Base-by-base conservation (phyloP, 2,113 vertebrate species). In the Marmota monax region DNA sequence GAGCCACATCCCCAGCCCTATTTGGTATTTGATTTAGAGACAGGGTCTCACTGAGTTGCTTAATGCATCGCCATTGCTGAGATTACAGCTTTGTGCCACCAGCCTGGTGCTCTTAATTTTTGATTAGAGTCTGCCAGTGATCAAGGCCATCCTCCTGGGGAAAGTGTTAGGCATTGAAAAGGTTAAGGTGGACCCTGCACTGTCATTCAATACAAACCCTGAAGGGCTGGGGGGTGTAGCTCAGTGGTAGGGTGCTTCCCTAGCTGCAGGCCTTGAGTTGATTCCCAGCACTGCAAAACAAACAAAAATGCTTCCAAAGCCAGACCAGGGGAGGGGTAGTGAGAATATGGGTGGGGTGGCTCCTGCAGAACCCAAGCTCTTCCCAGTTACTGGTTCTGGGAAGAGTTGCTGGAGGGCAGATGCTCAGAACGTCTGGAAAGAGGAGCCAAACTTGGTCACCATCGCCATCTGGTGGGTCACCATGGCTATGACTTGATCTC, bases 401-500 rank as follows among this genome's bases (percentile, higher is more conserved):
- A 27, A 39, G 42, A 25, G 37, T 7, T 11, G 45, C 1, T 0
- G 53, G 29, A 34, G 58, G 65, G 29, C 42, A 3, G 7, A 22
- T 13, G 25, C n/a, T 1, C 4, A 3, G 61, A 63, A 32, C 65
- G 0, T 16, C 13, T 69, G 14, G 65, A 34, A 67, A 16, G 12
- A 29, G 22, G 63, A 83, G 37, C 34, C 48, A 34, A 56, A 18
- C 7, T 23, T 51, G 67, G 69, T 5, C 29, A n/a, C 84, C 45
- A 70, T 20, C 45, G 87, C 97, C 97, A 93, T 22, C 97, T 96
- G 87, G 63, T 89, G 97, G 90, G 25, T 0, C 0, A 22, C 0
- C 8, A 9, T 5, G 7, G 67, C 74, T 25, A 93, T 14, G 39
- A 56, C 77, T 70, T 20, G 4, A 18, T 32, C 10, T 1, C 7